A percentile compares a stretch with the other conserved stretches of the same genome.
Evolutionary conservation across 2,888 invertebrate genomes (phyloP).

Genomic region (Cecidostiba fungosa): DNA sequence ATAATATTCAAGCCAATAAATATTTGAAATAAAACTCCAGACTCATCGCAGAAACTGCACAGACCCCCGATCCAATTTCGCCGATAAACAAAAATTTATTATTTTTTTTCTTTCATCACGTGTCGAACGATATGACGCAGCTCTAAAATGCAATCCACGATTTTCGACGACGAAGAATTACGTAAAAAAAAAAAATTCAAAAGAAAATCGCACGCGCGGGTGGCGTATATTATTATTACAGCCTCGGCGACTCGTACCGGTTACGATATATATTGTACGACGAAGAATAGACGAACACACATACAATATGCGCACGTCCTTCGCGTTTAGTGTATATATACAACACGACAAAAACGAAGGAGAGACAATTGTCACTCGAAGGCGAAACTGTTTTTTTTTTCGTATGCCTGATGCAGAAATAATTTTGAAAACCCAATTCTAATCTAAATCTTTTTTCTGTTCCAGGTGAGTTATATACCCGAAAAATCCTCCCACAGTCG

Average conservation of each 20-base stretch:
- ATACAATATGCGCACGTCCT: background rate
- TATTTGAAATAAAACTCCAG: background rate
- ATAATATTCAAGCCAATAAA: no score
- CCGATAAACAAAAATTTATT: background rate
- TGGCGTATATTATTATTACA: background rate
- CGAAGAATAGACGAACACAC: background rate
- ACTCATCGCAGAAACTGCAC: background rate
- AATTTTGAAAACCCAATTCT: background rate
- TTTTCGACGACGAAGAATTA: background rate
- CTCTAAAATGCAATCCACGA: background rate
- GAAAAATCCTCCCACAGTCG: background rate
- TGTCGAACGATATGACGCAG: background rate
- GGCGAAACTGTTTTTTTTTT: no score
- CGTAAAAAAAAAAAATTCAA: background rate
- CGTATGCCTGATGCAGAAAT: background rate
- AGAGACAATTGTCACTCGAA: slow-evolving; percentile 7
- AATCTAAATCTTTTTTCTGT: slow-evolving; percentile 44
- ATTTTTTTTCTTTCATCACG: background rate
- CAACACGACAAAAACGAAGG: background rate
- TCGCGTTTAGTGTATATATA: background rate
- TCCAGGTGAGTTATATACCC: slow-evolving; percentile 43
- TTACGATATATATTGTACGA: background rate
- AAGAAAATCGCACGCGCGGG: background rate
- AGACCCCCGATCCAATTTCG: background rate
- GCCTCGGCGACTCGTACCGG: slow-evolving; percentile 2